Base-by-base conservation (phyloP, 2,888 invertebrate species). In the Drosophila macrospina region DNA sequence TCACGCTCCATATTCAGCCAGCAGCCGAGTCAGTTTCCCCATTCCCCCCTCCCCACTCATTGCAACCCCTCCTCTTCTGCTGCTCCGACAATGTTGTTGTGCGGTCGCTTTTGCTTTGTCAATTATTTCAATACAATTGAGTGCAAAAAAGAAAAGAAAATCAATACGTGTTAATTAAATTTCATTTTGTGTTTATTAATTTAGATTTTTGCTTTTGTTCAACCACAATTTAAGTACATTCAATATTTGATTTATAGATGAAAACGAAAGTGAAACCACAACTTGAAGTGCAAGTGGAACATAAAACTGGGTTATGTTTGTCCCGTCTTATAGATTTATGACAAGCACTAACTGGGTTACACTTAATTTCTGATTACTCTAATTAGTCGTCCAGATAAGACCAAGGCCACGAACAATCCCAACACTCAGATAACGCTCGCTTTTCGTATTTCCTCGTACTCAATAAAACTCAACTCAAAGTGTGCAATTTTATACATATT, bases 81-180 rank as follows among this genome's bases (percentile, higher is more conserved):
- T 20, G 36, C 4, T 4, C 5, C 7, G 6, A 8, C 28, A 2
- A 7, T 28, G 28, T 28, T 28, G 7, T 1, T 34, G 7, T 1
- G 26, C 6, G 8, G 11, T 20, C 10, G n/a, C 20, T 16, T 26
- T 50, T 57, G 54, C 36, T 62, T 71, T 72, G 59, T 62, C 66
- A 65, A 70, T 73, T 78, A 64, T 65, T 54, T 24, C 50, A 48
- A 67, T 57, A 63, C 36, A 72, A 69, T 65, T 68, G 68, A 62
- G 64, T 67, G 70, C 55, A 67, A 48, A 78, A 20, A 20, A 1
- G 3, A 80, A 74, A 80, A 74, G 81, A 80, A 80, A 83, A 85
- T 83, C 86, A 82, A 86, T 83, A 85, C 30, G 56, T 78, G 70
- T 80, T 83, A 73, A 83, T 82, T 73, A 41, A 86, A 73, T 82